A percentile compares a stretch with the other conserved stretches of the same genome.
Conservation (phyloP, 2,888 invertebrate species). For the Mesorhabditis belari region DNA sequence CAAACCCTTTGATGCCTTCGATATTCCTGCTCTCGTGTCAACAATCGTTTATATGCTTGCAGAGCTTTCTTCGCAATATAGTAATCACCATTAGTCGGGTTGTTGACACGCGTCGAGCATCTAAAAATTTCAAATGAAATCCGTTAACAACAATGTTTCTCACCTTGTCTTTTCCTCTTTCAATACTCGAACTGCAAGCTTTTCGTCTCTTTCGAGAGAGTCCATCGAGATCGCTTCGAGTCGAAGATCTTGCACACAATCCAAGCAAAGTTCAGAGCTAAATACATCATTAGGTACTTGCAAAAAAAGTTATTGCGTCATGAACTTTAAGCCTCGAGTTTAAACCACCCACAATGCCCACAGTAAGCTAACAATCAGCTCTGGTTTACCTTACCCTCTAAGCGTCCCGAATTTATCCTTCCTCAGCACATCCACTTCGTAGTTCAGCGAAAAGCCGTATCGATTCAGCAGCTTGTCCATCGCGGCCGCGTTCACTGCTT, state of each 20-base stretch:
- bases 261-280: conserved; percentile 39
- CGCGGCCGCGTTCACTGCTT: conserved; percentile 21
- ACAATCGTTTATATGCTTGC: conserved; percentile 14
- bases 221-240: conserved; percentile 28
- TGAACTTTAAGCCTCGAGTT: not conserved
- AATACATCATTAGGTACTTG: conserved; percentile 7
- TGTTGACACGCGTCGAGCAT: conserved; percentile 12
- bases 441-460: conserved; percentile 7
- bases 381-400: too few relatives aligned
- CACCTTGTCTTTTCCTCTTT: conserved; percentile 21
- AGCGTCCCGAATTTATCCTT: not conserved
- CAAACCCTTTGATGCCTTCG: too few relatives aligned
- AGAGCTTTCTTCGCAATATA: conserved; percentile 23
- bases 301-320: not conserved
- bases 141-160: not conserved
- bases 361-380: too few relatives aligned
- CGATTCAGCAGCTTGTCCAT: conserved; percentile 13
- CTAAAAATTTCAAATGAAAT: conserved; percentile 1
- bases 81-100: conserved; percentile 5
- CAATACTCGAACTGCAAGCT: conserved; percentile 15
- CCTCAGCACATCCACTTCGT: not conserved
- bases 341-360: not conserved
- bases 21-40: conserved; percentile 5
- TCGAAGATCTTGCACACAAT: conserved; percentile 29
- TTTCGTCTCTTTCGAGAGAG: conserved; percentile 19